Conservation (phyloP, 2,797 vertebrate species). For the Channa striata region DNA sequence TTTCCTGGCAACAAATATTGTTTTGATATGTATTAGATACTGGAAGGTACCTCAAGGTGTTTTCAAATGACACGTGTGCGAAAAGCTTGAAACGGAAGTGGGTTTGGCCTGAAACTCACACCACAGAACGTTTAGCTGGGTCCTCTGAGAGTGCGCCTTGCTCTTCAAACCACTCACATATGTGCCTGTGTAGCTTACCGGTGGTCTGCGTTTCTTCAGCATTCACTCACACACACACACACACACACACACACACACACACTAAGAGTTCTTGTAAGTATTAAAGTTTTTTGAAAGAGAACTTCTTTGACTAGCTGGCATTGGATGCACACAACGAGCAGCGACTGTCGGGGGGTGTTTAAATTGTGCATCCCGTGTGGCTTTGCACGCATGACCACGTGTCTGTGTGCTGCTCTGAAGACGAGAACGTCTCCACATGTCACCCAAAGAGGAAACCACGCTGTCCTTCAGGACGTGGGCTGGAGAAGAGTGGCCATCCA, state of each 20-base stretch:
- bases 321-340: too few relatives aligned
- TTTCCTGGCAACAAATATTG: slow-evolving; percentile 27
- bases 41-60: background rate
- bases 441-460: slow-evolving; percentile 48
- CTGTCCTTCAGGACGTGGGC: slow-evolving; percentile 41
- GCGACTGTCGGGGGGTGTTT: background rate
- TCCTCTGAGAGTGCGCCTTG: slow-evolving; percentile 40
- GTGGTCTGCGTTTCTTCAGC: slow-evolving; percentile 23
- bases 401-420: slow-evolving; percentile 51
- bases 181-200: slow-evolving; percentile 40
- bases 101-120: slow-evolving; percentile 28
- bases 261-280: too few relatives aligned
- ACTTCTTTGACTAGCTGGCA: background rate
- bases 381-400: slow-evolving; percentile 34
- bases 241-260: too few relatives aligned
- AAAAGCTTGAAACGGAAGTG: slow-evolving; percentile 6
- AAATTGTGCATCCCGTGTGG: slow-evolving; percentile 12
- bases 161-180: slow-evolving; percentile 22
- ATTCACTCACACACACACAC: background rate
- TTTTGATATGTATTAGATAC: slow-evolving; percentile 27
- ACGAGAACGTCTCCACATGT: slow-evolving; percentile 47
- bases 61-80: slow-evolving; percentile 2
- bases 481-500: slow-evolving; percentile 47
- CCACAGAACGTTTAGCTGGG: slow-evolving; percentile 32
- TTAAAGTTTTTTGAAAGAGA: too few relatives aligned